Evolutionary conservation across 2,888 invertebrate genomes (phyloP).

Genomic region (Microdon myrmicae): DNA sequence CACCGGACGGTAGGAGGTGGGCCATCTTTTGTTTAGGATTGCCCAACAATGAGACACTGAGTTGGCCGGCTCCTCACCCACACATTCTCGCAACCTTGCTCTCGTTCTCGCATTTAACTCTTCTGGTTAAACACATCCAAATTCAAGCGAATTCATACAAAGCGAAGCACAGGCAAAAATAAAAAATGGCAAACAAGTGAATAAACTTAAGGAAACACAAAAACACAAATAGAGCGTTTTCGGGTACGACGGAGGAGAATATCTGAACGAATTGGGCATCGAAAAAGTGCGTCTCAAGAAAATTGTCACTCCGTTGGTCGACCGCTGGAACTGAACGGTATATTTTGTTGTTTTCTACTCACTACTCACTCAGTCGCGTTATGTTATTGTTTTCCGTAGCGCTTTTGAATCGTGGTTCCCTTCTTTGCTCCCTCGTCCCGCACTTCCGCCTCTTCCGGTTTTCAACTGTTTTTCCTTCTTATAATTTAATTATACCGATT

Average conservation of each 20-base stretch:
- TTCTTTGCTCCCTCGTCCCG: conserved; percentile 17
- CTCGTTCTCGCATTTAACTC: conserved; percentile 17
- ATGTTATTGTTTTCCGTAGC: too few species aligned
- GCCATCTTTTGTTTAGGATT: too few species aligned
- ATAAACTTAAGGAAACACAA: conserved; percentile 37
- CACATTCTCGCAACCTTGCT: too few species aligned
- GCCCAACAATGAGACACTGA: too few species aligned
- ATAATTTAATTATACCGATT: conserved; percentile 1
- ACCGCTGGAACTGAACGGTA: too few species aligned
- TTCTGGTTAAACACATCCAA: too few species aligned
- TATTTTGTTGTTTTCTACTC: not conserved
- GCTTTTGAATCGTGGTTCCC: too few species aligned
- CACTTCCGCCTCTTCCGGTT: conserved; percentile 1
- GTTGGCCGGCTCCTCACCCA: too few species aligned
- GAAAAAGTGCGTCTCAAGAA: conserved; percentile 44
- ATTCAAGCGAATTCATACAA: conserved; percentile 2
- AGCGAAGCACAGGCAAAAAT: conserved; percentile 1
- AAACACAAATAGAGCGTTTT: conserved; percentile 18
- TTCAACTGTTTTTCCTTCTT: not conserved
- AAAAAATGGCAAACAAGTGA: conserved; percentile 50
- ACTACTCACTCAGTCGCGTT: too few species aligned
- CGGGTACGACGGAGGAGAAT: conserved; percentile 6
- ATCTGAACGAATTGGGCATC: not conserved
- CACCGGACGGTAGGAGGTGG: too few species aligned
- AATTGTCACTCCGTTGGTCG: conserved; percentile 14